Evolutionary conservation across 2,797 vertebrate genomes (phyloP), one percentile per base, ranked within the genome.

Genomic region (Tapirus indicus): DNA sequence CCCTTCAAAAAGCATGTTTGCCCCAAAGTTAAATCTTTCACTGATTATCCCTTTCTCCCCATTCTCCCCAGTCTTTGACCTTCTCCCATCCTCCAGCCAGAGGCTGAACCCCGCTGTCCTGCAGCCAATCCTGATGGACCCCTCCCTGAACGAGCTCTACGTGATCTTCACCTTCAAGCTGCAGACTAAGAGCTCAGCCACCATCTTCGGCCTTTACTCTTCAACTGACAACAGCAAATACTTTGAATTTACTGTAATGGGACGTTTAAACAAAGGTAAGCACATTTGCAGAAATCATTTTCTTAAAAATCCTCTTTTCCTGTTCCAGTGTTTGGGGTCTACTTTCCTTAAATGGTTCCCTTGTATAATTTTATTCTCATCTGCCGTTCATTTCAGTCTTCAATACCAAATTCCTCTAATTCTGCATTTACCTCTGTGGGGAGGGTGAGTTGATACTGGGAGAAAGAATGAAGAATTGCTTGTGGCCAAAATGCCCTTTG

Each of bases 171-270:
- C 99, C 54, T 99, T 99, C 98, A 99, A 99, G 98, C 97, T 99
- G 94, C 99, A 99, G 97, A 99, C 98, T 0, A 99, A 99, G 97
- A 98, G 98, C 72, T 98, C 99, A 68, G 98, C 98, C 82, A 98
- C 98, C 29, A 38, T 99, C 93, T 99, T 99, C 68, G 99, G 99
- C 89, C 98, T 99, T 69, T 99, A 99, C 98, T 99, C 99, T 25
- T 99, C 99, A 9, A 97, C 98, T 92, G 99, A 99, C 98, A 99
- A 99, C 98, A 99, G 98, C 99, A 99, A 99, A 96, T 99, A 99
- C 98, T 99, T 99, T 98, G 99, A 99, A 98, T 99, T 99, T 98
- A 99, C 99, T 0, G 99, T 99, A 85, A 99, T 99, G 99, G 99
- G 99, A 89, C 99, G 99, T 95, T 99, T 99, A 98, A 99, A 99